Conservation (phyloP, 2,797 vertebrate species). For the Percopsis omiscomaycus region DNA sequence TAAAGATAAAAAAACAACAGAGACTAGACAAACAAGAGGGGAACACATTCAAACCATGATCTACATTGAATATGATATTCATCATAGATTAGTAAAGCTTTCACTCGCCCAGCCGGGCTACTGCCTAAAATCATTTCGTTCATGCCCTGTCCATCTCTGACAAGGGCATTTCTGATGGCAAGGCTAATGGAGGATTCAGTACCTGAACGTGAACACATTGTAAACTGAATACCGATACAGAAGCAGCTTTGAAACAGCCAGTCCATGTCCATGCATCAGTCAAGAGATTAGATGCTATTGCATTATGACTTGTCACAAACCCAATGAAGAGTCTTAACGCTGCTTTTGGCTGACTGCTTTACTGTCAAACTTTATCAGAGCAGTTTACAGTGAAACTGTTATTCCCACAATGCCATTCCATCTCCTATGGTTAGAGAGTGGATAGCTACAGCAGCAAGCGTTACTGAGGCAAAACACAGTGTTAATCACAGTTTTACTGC, state of each 20-base stretch:
- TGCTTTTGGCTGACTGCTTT: constrained; percentile 10
- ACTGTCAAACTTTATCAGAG: constrained; percentile 29
- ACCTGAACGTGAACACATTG: constrained; percentile 21
- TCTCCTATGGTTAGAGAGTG: constrained; percentile 26
- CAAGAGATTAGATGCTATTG: constrained; percentile 10
- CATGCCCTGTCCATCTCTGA: not conserved
- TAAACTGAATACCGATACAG: constrained; percentile 27
- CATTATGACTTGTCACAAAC: constrained; percentile 1
- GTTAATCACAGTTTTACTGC: constrained; percentile 58
- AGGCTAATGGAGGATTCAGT: constrained; percentile 18
- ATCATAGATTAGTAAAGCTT: not conserved
- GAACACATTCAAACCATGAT: no score
- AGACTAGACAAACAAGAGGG: no score
- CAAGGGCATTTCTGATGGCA: constrained; percentile 7
- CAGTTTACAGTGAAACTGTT: constrained; percentile 6
- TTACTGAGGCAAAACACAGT: constrained; percentile 37
- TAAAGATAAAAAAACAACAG: no score
- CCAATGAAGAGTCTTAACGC: constrained; percentile 6
- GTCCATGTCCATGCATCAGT: constrained; percentile 15
- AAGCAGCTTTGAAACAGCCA: constrained; percentile 7
- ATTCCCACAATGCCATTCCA: constrained; percentile 21
- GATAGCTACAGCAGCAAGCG: constrained; percentile 13
- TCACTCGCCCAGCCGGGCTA: not conserved
- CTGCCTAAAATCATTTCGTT: not conserved
- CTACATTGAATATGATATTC: constrained; percentile 7